phyloP scores from a whole-genome alignment of 2,888 invertebrate species.

The Nasonovia ribisnigri region DNA sequence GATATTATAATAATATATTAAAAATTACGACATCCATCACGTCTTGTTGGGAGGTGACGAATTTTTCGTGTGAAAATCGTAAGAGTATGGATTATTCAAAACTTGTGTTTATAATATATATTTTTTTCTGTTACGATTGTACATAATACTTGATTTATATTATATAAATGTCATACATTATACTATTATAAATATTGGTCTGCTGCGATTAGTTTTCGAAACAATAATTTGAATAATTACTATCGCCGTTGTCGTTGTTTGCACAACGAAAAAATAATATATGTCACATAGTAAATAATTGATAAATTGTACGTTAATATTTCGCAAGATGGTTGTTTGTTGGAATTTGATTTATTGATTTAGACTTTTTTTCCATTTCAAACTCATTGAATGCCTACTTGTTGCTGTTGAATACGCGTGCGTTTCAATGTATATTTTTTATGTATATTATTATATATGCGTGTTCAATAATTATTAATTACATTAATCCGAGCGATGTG shows the following conservation, averaged over 20 bases:
- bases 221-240: not conserved
- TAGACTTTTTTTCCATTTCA: not conserved
- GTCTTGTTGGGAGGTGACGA: not conserved
- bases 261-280: not conserved
- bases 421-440: not conserved
- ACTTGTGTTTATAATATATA: not conserved
- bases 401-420: not conserved
- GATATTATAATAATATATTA: not conserved
- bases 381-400: not conserved
- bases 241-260: not conserved
- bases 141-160: not conserved
- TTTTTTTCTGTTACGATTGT: not conserved
- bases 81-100: not conserved
- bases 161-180: not conserved
- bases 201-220: not conserved
- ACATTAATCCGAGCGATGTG: not conserved
- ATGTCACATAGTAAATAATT: not conserved
- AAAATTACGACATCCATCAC: not conserved
- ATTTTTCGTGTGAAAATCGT: not conserved
- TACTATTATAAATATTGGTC: not conserved
- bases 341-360: slow-evolving; percentile 13
- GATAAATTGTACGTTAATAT: not conserved
- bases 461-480: not conserved
- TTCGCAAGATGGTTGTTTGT: not conserved
- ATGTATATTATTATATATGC: not conserved